Base-by-base conservation (phyloP, 2,797 vertebrate species). In the Remorina albescens region DNA sequence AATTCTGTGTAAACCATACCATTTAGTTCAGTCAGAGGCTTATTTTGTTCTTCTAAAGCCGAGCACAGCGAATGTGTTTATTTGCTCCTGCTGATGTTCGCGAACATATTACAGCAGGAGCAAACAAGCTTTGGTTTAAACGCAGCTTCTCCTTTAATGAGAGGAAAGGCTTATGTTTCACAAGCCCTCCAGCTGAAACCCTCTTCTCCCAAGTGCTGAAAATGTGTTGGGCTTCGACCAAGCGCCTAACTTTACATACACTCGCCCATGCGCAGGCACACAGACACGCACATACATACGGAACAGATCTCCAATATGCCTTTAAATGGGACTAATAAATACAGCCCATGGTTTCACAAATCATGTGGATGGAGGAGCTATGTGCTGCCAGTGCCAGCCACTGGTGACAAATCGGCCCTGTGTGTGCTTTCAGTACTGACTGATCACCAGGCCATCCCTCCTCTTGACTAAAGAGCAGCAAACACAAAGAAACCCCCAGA, bases 271-370 rank as follows among this genome's bases (percentile, higher is more conserved):
- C 47, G 32, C 58, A 11, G 63, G 76, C 57, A 65, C 74, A 78
- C 55, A 47, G 60, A 34, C n/a, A 42, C 50, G 16, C 30, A 72
- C 47, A 72, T 50, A 75, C 81, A 67, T 34, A 72, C 55, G 39
- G 76, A 90, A 63, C 78, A 66, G 77, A 88, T 88, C 84, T 86
- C 88, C 90, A 83, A 88, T 91, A 89, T 92, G 82, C 86, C 86
- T 91, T 91, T 92, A 93, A 93, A 93, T 90, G 91, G 91, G 81
- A 88, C 86, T 89, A 90, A 92, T 94, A 93, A 94, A 93, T 91
- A 92, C 92, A 84, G 80, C 78, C 87, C 66, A 84, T 36, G 85
- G 85, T 92, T 93, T 92, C 92, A 93, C 92, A 92, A 93, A 94
- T 93, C 91, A 93, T 89, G 86, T 73, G 78, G 89, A 84, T 79